Evolutionary conservation across 2,797 vertebrate genomes (phyloP).

Genomic region (Microctenopoma steveboyesi): DNA sequence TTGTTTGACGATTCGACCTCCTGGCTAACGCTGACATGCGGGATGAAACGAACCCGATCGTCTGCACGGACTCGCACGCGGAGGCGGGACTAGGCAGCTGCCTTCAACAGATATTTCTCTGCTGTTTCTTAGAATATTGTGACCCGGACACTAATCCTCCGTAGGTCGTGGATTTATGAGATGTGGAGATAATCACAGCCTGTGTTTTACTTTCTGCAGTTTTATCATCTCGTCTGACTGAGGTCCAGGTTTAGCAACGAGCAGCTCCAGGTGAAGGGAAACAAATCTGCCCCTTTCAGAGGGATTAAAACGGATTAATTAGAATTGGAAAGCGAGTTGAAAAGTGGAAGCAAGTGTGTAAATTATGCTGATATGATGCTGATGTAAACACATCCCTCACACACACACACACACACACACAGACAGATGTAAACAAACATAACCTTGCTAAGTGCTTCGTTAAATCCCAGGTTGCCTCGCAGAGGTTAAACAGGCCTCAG

Average conservation of each 20-base stretch:
- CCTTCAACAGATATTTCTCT: too few species aligned
- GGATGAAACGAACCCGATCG: too few species aligned
- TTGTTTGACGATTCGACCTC: too few species aligned
- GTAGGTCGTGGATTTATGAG: constrained; percentile 22
- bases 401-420: neutral
- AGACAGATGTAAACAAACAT: constrained; percentile 54
- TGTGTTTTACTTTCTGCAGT: constrained; percentile 18
- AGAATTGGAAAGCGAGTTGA: constrained; percentile 67
- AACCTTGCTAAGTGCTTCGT: constrained; percentile 50
- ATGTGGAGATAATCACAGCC: constrained; percentile 46
- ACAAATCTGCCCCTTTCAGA: constrained; percentile 66
- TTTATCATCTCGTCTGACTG: constrained; percentile 40
- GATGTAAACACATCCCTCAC: constrained; percentile 55
- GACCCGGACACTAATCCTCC: constrained; percentile 5
- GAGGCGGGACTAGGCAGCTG: too few species aligned
- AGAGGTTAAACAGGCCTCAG: constrained; percentile 56
- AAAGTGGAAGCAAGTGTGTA: constrained; percentile 51
- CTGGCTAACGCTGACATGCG: too few species aligned
- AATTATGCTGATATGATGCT: constrained; percentile 72
- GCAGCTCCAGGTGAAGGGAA: constrained; percentile 64
- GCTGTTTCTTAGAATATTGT: neutral
- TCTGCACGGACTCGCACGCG: too few species aligned
- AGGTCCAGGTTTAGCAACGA: constrained; percentile 53
- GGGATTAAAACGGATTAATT: constrained; percentile 81
- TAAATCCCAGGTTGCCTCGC: constrained; percentile 42